Conservation (phyloP, 2,113 vertebrate species). For the Columba livia region DNA sequence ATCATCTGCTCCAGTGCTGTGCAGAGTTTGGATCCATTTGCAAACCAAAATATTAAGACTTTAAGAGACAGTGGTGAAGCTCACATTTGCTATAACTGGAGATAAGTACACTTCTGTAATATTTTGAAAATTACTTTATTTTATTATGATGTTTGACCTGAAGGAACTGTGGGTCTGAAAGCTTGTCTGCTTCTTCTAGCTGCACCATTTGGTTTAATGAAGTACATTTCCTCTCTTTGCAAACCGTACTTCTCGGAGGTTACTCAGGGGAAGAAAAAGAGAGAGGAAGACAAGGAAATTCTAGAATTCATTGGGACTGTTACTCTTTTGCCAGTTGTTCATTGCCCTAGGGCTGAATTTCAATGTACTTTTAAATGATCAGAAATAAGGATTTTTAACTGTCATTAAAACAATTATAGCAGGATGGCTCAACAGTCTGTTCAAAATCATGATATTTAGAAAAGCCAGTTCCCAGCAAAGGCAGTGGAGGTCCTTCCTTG, state of each 20-base stretch:
- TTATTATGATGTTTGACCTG: neutral
- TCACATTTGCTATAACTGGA: neutral
- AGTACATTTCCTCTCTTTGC: neutral
- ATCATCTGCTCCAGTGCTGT: neutral
- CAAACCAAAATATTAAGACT: neutral
- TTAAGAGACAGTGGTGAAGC: neutral
- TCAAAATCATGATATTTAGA: neutral
- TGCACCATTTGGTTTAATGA: constrained; percentile 38
- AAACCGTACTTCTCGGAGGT: neutral
- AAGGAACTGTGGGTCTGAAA: neutral
- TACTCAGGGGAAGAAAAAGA: neutral
- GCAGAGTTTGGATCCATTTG: neutral
- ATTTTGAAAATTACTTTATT: neutral
- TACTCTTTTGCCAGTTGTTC: neutral
- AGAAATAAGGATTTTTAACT: neutral
- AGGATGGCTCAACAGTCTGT: neutral
- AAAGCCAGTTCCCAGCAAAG: neutral
- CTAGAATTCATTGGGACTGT: neutral
- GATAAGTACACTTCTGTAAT: neutral
- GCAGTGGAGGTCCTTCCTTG: neutral
- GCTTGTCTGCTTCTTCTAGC: neutral
- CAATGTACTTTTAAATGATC: constrained; percentile 7
- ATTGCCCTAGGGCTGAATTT: neutral
- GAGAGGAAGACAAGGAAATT: neutral
- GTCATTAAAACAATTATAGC: neutral